phyloP scores from a whole-genome alignment of 92 coral and sea anemone genomes.

The Muricea muricata region DNA sequence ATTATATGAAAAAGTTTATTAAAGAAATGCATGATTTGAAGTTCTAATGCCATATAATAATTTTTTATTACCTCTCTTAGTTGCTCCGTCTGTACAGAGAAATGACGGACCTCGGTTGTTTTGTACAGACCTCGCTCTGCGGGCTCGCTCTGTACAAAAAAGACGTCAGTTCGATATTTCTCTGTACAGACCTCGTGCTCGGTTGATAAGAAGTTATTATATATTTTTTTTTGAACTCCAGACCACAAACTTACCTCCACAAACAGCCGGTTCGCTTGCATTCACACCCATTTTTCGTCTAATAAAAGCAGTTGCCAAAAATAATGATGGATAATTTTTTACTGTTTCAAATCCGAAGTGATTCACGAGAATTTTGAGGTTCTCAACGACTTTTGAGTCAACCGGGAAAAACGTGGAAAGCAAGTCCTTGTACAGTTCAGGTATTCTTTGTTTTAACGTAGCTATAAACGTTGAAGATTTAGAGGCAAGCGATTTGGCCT shows the following conservation, averaged over 20 bases:
- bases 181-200: too few species aligned
- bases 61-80: too few species aligned
- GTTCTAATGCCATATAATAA: too few species aligned
- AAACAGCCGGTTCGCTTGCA: not conserved
- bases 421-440: conserved; percentile 9
- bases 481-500: not conserved
- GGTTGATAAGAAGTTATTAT: too few species aligned
- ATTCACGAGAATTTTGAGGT: not conserved
- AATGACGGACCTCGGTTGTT: too few species aligned
- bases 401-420: conserved; percentile 14
- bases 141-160: too few species aligned
- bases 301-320: conserved; percentile 7
- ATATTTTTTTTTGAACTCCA: too few species aligned
- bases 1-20: too few species aligned
- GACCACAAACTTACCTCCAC: not conserved
- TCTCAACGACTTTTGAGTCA: not conserved
- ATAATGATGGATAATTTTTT: conserved; percentile 5
- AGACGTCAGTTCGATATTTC: too few species aligned
- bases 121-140: too few species aligned
- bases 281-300: not conserved
- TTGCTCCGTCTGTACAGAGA: too few species aligned
- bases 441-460: not conserved
- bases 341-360: conserved; percentile 4
- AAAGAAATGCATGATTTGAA: too few species aligned
- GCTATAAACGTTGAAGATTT: not conserved